phyloP scores from a whole-genome alignment of 2,888 invertebrate genomes.

The Drosophila dives region DNA sequence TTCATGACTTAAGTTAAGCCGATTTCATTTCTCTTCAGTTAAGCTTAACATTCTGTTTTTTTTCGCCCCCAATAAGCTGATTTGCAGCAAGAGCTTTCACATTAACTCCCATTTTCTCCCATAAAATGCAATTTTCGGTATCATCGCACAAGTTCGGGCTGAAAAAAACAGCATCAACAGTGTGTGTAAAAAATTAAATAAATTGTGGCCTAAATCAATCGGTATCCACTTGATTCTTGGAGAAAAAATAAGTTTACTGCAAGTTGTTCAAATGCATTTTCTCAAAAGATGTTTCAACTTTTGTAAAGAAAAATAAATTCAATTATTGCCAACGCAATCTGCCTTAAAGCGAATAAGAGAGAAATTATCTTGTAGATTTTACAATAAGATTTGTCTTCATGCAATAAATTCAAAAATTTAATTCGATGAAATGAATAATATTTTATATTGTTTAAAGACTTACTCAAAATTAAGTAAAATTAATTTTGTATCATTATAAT shows the following conservation, averaged over 20 bases:
- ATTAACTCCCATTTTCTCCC: constrained; percentile 25
- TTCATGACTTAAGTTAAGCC: constrained; percentile 59
- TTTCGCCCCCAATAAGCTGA: constrained; percentile 33
- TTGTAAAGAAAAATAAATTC: too few relatives aligned
- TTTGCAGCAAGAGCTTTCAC: constrained; percentile 35
- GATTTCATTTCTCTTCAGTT: constrained; percentile 68
- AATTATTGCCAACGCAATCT: too few relatives aligned
- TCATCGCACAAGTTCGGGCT: constrained; percentile 32
- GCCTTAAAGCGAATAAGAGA: too few relatives aligned
- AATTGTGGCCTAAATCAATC: constrained; percentile 24
- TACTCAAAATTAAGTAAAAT: not conserved
- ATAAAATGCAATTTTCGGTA: constrained; percentile 48
- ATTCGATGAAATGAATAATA: not conserved
- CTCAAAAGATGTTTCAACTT: not conserved
- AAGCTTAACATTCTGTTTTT: constrained; percentile 38
- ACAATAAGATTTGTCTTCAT: too few relatives aligned
- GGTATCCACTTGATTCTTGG: not conserved
- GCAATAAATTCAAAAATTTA: too few relatives aligned
- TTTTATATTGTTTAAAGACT: not conserved
- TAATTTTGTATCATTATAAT: not conserved
- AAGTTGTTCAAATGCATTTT: not conserved
- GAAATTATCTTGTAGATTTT: too few relatives aligned
- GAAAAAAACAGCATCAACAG: not conserved
- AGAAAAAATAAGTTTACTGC: not conserved
- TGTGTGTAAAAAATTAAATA: constrained; percentile 13